Evolutionary conservation across 1,140 invertebrate species (phyloP).

Genomic region (Diachasmimorpha longicaudata): DNA sequence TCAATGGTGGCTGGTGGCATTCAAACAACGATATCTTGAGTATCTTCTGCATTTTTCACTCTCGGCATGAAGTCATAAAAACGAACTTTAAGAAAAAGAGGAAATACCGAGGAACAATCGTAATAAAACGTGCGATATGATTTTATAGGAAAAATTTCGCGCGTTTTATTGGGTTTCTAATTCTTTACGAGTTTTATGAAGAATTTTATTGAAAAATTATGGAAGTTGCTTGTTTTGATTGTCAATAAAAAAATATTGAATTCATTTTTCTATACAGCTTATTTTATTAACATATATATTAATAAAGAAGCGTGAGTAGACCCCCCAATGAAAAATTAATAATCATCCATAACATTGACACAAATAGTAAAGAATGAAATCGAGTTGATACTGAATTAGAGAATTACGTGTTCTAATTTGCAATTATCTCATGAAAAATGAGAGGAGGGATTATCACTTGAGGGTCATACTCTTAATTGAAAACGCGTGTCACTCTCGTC

Average conservation of each 20-base stretch:
- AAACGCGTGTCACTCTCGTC: background rate
- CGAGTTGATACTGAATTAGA: background rate
- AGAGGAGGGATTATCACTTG: background rate
- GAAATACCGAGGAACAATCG: background rate
- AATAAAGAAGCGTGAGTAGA: background rate
- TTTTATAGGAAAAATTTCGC: no score
- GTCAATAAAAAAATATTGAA: no score
- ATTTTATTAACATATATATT: no score
- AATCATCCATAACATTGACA: background rate
- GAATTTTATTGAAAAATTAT: no score
- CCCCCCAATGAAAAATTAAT: background rate
- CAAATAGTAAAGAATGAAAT: background rate
- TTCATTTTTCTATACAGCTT: no score
- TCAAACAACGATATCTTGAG: background rate
- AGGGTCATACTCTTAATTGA: constrained; percentile 5
- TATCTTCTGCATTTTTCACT: background rate
- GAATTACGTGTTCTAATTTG: background rate
- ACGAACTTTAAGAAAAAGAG: background rate
- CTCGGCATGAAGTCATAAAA: background rate
- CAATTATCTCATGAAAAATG: background rate
- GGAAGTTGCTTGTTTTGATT: no score
- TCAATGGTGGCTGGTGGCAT: background rate
- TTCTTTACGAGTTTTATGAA: no score
- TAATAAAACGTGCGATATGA: no score
- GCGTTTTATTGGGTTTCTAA: no score